Evolutionary conservation across 2,113 vertebrate species (phyloP).

Genomic region (Phrynosoma platyrhinos): DNA sequence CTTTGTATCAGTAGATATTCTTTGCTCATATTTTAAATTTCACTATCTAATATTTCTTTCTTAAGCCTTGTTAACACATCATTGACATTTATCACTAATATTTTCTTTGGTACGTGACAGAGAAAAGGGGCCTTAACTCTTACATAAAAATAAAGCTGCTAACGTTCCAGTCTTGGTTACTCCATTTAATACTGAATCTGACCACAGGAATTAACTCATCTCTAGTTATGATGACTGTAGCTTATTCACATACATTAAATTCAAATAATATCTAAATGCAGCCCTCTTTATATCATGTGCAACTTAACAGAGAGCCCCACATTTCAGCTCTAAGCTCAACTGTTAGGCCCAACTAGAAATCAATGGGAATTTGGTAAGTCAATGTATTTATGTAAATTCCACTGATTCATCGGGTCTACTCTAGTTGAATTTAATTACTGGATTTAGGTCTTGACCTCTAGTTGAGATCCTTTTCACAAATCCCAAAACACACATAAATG

Average conservation of each 20-base stretch:
- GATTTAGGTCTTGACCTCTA: too few relatives aligned
- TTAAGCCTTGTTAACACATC: neutral
- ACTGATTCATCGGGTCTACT: conserved; percentile 49
- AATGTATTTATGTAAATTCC: neutral
- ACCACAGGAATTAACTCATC: conserved; percentile 16
- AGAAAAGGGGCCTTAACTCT: neutral
- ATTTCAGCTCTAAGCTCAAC: neutral
- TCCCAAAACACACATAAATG: conserved; percentile 41
- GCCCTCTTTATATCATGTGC: conserved; percentile 14
- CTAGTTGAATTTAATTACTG: too few relatives aligned
- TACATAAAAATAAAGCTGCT: neutral
- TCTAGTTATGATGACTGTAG: conserved; percentile 14
- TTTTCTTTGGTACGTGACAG: conserved; percentile 59
- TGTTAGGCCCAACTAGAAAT: too few relatives aligned
- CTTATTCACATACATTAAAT: conserved; percentile 40
- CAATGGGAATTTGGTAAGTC: too few relatives aligned
- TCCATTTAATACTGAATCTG: conserved; percentile 23
- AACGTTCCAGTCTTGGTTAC: neutral
- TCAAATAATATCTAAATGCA: conserved; percentile 36
- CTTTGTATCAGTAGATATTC: neutral
- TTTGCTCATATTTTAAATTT: conserved; percentile 1
- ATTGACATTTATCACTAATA: neutral
- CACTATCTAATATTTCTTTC: conserved; percentile 21
- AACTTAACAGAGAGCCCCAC: neutral
- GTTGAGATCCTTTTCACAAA: conserved; percentile 36